Conservation (phyloP, 1,140 invertebrate species). For the Leptinotarsa undecemlineata region DNA sequence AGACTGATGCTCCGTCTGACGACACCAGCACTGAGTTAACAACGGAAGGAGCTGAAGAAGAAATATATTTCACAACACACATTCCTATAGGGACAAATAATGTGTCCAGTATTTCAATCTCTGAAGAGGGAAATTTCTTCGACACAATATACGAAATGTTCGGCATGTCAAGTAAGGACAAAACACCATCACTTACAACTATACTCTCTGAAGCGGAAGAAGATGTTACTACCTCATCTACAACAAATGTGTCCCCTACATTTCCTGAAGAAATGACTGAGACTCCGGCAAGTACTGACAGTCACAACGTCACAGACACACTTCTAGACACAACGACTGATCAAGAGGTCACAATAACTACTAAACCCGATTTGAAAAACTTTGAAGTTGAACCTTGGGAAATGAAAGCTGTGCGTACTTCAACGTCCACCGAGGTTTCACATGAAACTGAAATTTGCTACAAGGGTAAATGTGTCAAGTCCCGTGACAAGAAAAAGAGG, state of each 20-base stretch:
- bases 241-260: conserved; percentile 30
- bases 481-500: conserved; percentile 54
- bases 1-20: neutral
- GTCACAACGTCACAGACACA: conserved; percentile 24
- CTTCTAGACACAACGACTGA: conserved; percentile 42
- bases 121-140: conserved; percentile 45
- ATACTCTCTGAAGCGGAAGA: conserved; percentile 7
- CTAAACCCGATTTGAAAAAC: conserved; percentile 38
- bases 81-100: neutral
- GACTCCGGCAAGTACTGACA: conserved; percentile 26
- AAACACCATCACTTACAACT: neutral
- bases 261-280: conserved; percentile 46
- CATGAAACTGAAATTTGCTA: conserved; percentile 87
- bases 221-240: neutral
- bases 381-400: conserved; percentile 59
- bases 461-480: conserved; percentile 79
- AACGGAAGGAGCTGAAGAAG: neutral
- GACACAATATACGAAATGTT: conserved; percentile 56
- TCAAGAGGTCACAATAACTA: conserved; percentile 44
- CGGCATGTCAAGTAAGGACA: conserved; percentile 32
- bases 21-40: neutral
- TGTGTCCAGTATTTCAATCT: neutral
- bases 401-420: conserved; percentile 61
- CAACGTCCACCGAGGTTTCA: conserved; percentile 76
- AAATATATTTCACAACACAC: neutral